A percentile compares a stretch with the other conserved stretches of the same genome.
phyloP scores from a whole-genome alignment of 2,888 invertebrate genomes.

The Clistopyga incitator region DNA sequence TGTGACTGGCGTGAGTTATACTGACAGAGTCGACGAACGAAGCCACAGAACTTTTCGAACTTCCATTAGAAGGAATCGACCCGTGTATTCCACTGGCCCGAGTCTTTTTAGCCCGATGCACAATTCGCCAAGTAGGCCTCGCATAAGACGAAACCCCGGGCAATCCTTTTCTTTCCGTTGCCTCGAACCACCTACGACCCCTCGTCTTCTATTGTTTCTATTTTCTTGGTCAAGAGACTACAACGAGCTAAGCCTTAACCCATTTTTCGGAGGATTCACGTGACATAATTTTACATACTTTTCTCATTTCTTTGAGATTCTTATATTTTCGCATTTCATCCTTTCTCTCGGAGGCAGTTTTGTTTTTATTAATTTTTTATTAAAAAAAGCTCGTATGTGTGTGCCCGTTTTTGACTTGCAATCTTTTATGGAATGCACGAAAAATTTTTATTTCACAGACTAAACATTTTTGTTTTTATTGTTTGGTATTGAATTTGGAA shows the following conservation, averaged over 20 bases:
- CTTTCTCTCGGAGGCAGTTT: not conserved
- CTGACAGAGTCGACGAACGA: not conserved
- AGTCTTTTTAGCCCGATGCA: not conserved
- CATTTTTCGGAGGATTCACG: slow-evolving; percentile 51
- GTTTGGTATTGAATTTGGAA: too few species aligned
- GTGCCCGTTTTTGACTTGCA: too few species aligned
- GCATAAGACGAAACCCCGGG: slow-evolving; percentile 46
- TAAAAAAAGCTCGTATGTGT: too few species aligned
- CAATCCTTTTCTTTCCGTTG: slow-evolving; percentile 39
- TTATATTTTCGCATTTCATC: not conserved
- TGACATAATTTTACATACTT: slow-evolving; percentile 8
- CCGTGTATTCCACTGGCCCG: slow-evolving; percentile 10
- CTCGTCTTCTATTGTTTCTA: slow-evolving; percentile 58
- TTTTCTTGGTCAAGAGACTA: slow-evolving; percentile 64
- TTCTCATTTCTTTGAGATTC: slow-evolving; percentile 11
- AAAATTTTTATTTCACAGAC: too few species aligned
- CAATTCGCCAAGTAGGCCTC: slow-evolving; percentile 44
- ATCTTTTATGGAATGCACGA: too few species aligned
- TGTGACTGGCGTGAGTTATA: slow-evolving; percentile 18
- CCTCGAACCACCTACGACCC: slow-evolving; percentile 30
- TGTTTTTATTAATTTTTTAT: too few species aligned
- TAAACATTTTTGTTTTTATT: too few species aligned
- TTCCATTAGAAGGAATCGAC: slow-evolving; percentile 36
- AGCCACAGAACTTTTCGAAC: slow-evolving; percentile 6
- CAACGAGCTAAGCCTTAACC: slow-evolving; percentile 63